Conservation (phyloP, 2,888 invertebrate genomes). For the Acronicta psi region DNA sequence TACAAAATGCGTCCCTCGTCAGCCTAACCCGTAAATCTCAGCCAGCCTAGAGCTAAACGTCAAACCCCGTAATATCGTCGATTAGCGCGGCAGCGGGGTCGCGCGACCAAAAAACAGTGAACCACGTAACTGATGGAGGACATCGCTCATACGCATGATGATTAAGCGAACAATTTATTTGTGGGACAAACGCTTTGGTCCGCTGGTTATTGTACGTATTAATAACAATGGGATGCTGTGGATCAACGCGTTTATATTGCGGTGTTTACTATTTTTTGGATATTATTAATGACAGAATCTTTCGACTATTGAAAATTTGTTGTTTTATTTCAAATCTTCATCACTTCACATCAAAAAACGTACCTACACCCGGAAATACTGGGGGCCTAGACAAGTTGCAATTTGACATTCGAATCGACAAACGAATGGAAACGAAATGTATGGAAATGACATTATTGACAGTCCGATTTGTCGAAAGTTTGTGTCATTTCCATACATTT, state of each 20-base stretch:
- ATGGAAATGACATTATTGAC: too few species aligned
- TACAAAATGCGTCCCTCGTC: conserved; percentile 21
- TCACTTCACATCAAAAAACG: too few species aligned
- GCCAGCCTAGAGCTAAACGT: conserved; percentile 56
- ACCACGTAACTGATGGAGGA: conserved; percentile 66
- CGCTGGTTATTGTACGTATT: conserved; percentile 53
- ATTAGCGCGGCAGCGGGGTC: conserved; percentile 68
- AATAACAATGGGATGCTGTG: conserved; percentile 50
- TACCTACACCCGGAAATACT: too few species aligned
- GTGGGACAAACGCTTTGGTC: conserved; percentile 60
- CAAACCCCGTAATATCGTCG: conserved; percentile 70
- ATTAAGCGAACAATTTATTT: conserved; percentile 79
- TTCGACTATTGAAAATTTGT: too few species aligned
- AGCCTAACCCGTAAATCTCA: conserved; percentile 50
- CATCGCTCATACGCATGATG: conserved; percentile 74
- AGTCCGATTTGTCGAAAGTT: too few species aligned
- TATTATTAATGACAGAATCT: conserved; percentile 12
- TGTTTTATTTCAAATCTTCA: too few species aligned
- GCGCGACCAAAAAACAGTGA: conserved; percentile 67
- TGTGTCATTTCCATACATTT: too few species aligned
- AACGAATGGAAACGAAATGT: too few species aligned
- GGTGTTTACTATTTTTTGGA: conserved; percentile 39
- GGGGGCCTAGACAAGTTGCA: too few species aligned
- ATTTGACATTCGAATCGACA: too few species aligned
- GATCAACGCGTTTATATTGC: conserved; percentile 50